These are phyloP conservation scores for Boloria euphrosyne DNA, from an alignment of 2,888 invertebrate species.

Conservation along the genomic window DNA sequence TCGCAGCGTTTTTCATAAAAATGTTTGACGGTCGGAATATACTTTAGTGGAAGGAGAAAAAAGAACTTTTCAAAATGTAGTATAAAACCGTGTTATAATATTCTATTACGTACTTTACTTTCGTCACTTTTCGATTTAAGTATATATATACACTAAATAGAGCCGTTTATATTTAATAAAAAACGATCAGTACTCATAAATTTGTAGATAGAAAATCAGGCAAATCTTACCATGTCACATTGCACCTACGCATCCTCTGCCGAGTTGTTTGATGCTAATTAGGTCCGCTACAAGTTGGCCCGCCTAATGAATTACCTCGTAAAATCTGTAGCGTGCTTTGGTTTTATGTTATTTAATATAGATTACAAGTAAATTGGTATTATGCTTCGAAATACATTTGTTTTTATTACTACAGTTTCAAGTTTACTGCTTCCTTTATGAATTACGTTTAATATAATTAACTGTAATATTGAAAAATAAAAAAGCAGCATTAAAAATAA, in stretches of 20 bases:
- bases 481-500: too few relatives aligned
- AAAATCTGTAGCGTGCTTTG: conserved; percentile 49
- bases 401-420: conserved; percentile 18
- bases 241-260: conserved; percentile 55
- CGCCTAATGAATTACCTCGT: conserved; percentile 69
- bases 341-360: conserved; percentile 43
- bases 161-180: conserved; percentile 13
- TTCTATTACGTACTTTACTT: too few relatives aligned
- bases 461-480: too few relatives aligned
- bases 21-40: too few relatives aligned
- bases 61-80: too few relatives aligned
- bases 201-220: conserved; percentile 48
- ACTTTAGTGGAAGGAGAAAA: too few relatives aligned
- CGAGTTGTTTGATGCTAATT: conserved; percentile 62
- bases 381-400: conserved; percentile 31
- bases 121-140: too few relatives aligned
- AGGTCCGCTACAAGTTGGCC: conserved; percentile 60
- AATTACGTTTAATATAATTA: conserved; percentile 18
- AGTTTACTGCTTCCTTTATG: conserved; percentile 11
- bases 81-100: too few relatives aligned
- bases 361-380: conserved; percentile 43
- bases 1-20: too few relatives aligned
- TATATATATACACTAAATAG: background rate
- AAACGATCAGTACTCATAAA: conserved; percentile 49
- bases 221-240: conserved; percentile 43